Percentiles rank a stretch among this genome's conserved stretches.
phyloP scores from a whole-genome alignment of 2,797 vertebrate genomes.

The Lycodopsis pacificus region DNA sequence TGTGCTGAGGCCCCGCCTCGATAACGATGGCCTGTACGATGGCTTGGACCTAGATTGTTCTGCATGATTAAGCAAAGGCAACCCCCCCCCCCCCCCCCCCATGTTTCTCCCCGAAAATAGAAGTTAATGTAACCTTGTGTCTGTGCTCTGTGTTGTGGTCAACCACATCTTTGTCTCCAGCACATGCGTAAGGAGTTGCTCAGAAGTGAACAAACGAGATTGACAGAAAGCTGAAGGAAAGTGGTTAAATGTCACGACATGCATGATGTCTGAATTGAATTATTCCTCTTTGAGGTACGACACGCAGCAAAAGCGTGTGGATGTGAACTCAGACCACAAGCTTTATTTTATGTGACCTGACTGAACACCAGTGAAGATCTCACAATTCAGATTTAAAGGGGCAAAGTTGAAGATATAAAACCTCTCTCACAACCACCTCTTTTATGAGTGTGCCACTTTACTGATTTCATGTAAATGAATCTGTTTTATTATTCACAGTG shows the following conservation, averaged over 20 bases:
- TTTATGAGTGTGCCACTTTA: not conserved
- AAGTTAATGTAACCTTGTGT: constrained; percentile 75
- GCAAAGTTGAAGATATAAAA: constrained; percentile 2
- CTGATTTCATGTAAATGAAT: not conserved
- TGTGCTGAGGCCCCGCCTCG: constrained; percentile 60
- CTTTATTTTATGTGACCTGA: not conserved
- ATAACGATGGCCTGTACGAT: constrained; percentile 50
- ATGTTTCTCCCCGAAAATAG: too few relatives aligned
- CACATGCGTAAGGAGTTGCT: constrained; percentile 14
- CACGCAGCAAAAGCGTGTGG: not conserved
- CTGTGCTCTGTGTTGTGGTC: constrained; percentile 56
- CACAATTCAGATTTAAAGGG: not conserved
- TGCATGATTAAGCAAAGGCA: constrained; percentile 63
- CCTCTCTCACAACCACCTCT: not conserved
- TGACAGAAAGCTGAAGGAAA: not conserved
- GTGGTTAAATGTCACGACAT: constrained; percentile 23
- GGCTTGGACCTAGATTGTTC: constrained; percentile 67
- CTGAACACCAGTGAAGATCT: constrained; percentile 1
- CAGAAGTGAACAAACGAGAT: not conserved
- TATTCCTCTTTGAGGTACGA: not conserved
- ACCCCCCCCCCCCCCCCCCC: too few relatives aligned
- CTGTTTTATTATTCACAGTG: not conserved
- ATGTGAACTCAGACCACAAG: not conserved
- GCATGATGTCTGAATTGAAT: not conserved
- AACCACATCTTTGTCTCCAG: constrained; percentile 57